A percentile compares a stretch with the other conserved stretches of the same genome.
phyloP scores from a whole-genome alignment of 1,140 invertebrate genomes.

The Lycorma delicatula region DNA sequence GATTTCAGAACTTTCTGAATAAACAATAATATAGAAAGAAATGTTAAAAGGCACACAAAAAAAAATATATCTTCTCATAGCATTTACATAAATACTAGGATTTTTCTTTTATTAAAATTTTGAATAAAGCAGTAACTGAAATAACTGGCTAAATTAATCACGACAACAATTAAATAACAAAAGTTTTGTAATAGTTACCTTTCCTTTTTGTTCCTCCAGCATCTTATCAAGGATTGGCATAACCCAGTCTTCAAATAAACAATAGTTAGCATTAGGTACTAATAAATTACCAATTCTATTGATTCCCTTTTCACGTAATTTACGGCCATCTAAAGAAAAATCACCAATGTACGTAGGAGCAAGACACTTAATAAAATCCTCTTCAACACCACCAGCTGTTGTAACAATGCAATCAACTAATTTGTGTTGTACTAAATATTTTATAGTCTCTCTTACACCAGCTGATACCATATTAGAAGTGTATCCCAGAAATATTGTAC shows the following conservation, averaged over 20 bases:
- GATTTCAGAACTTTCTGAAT: too few species aligned
- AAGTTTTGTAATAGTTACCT: constrained; percentile 43
- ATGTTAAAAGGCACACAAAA: too few species aligned
- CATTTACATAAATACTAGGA: too few species aligned
- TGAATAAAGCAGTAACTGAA: too few species aligned
- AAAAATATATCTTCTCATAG: too few species aligned
- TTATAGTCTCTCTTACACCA: constrained; percentile 85
- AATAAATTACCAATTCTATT: constrained; percentile 97
- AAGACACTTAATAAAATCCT: constrained; percentile 98
- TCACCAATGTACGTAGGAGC: constrained; percentile 89
- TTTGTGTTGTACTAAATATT: constrained; percentile 83
- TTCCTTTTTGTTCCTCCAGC: constrained; percentile 76
- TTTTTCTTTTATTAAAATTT: too few species aligned
- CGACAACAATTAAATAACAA: too few species aligned
- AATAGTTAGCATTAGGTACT: constrained; percentile 98
- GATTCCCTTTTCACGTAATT: constrained; percentile 76
- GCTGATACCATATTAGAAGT: constrained; percentile 97
- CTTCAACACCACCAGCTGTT: constrained; percentile 96
- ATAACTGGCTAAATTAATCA: neutral
- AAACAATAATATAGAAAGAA: too few species aligned
- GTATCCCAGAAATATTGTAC: constrained; percentile 96
- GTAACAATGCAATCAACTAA: constrained; percentile 94
- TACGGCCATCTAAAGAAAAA: constrained; percentile 73
- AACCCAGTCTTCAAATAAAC: constrained; percentile 96
- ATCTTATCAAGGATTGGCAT: constrained; percentile 90